A percentile compares a stretch with the other conserved stretches of the same genome.
phyloP scores from a whole-genome alignment of 2,113 vertebrate species.

The Jacana jacana region DNA sequence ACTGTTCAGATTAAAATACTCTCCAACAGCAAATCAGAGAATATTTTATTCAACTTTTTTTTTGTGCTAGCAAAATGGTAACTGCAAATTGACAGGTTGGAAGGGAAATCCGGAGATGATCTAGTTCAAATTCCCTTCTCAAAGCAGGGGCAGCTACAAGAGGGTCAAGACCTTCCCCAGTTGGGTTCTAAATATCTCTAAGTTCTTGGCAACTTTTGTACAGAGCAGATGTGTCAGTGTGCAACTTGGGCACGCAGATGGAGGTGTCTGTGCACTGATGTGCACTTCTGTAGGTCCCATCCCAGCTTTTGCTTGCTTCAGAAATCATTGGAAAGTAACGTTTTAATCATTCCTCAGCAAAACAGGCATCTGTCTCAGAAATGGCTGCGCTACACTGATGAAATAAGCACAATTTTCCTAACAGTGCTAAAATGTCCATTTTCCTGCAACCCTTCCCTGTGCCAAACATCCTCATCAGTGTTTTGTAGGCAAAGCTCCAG shows the following conservation, averaged over 20 bases:
- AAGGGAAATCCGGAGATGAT: background rate
- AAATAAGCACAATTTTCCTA: background rate
- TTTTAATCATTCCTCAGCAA: background rate
- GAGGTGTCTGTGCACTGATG: background rate
- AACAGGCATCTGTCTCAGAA: background rate
- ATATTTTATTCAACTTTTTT: background rate
- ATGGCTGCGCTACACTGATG: fast-evolving
- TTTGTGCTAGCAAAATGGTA: background rate
- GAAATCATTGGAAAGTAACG: background rate
- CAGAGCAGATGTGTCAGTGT: background rate
- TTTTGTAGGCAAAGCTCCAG: background rate
- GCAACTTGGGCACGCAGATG: background rate
- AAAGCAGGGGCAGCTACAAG: background rate
- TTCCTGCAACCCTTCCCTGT: background rate
- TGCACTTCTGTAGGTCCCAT: background rate
- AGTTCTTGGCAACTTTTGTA: background rate
- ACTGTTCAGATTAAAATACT: background rate
- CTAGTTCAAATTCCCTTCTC: background rate
- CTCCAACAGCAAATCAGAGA: background rate
- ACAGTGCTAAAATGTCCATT: background rate
- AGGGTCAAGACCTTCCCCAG: background rate
- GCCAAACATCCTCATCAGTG: background rate
- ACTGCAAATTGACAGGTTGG: background rate
- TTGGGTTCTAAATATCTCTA: background rate
- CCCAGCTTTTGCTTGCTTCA: background rate